A percentile compares a stretch with the other conserved stretches of the same genome.
Evolutionary conservation across 2,797 vertebrate species (phyloP).

Genomic region (Mergus octosetaceus): DNA sequence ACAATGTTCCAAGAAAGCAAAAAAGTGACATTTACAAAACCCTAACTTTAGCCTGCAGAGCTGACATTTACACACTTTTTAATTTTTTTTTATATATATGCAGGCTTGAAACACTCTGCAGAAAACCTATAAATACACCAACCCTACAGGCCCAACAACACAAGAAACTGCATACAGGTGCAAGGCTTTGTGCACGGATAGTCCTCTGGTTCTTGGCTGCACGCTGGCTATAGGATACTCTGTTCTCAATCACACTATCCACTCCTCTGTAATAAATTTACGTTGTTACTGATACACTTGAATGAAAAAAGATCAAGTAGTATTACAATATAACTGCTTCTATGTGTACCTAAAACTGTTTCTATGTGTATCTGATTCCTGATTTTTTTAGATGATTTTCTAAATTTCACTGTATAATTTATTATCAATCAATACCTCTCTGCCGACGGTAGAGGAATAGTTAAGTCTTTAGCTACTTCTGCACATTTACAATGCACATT

Average conservation of each 20-base stretch:
- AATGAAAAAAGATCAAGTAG: neutral
- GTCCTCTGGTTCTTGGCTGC: neutral
- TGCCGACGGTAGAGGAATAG: neutral
- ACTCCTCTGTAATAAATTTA: neutral
- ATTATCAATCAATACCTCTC: neutral
- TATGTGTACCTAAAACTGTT: neutral
- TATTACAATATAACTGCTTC: too few species aligned
- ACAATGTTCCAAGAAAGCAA: rapidly evolving
- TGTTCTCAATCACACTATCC: neutral
- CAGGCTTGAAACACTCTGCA: neutral
- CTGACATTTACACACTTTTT: neutral
- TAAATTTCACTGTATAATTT: neutral
- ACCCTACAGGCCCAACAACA: rapidly evolving
- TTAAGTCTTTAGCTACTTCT: too few species aligned
- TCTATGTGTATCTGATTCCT: neutral
- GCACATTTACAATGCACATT: neutral
- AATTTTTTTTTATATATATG: neutral
- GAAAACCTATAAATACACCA: neutral
- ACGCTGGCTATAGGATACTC: neutral
- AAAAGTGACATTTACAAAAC: rapidly evolving
- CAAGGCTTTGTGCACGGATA: neutral
- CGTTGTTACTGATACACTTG: neutral
- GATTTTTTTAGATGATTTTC: neutral
- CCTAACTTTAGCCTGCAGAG: neutral
- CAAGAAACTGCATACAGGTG: neutral